Base-by-base conservation (phyloP, 2,797 vertebrate genomes). In the Epinephelus coioides region DNA sequence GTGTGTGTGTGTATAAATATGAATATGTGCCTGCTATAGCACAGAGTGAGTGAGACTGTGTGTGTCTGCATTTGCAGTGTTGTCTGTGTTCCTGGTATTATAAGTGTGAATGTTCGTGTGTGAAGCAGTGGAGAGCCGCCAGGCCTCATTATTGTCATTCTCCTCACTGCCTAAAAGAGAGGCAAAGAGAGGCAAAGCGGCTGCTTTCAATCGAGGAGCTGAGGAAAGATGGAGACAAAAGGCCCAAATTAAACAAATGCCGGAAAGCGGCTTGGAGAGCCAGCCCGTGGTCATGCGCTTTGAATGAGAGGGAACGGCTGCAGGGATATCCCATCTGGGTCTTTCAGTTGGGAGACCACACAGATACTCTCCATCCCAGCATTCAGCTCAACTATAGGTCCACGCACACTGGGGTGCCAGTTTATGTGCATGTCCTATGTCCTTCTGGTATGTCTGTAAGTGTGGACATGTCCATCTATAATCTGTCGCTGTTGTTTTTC, bases 131-230 rank as follows among this genome's bases (percentile, higher is more conserved):
- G 95, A 95, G 86, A 81, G 92, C 83, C 81, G 94, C 95, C 95
- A 96, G 92, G 84, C 92, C 86, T 93, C 94, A 93, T 95, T 93
- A 96, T 96, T 96, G 94, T 94, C 94, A 96, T 96, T 96, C 95
- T 90, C 89, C 94, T 95, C 96, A 96, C 95, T 95, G 92, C 89
- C 92, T 76, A 80, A 93, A 93, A 87, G 90, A 75, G 89, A 91
- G 73, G 89, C 86, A 77, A 93, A 88, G 82, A 62, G 71, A 91
- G 90, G 92, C 90, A 84, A 94, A 95, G 91, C 90, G 89, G 81
- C 92, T 90, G 86, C 94, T 94, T 95, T 95, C 94, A 95, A 81
- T 92, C 66, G 78, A 79, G 84, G 85, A 92, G 78, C 88, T 34
- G 82, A 93, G 92, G 86, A 86, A 92, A 87, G 91, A 90, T 79